Evolutionary conservation across 2,888 invertebrate species (phyloP), one percentile per base, ranked within the genome.

Genomic region (Sphinx pinastri): DNA sequence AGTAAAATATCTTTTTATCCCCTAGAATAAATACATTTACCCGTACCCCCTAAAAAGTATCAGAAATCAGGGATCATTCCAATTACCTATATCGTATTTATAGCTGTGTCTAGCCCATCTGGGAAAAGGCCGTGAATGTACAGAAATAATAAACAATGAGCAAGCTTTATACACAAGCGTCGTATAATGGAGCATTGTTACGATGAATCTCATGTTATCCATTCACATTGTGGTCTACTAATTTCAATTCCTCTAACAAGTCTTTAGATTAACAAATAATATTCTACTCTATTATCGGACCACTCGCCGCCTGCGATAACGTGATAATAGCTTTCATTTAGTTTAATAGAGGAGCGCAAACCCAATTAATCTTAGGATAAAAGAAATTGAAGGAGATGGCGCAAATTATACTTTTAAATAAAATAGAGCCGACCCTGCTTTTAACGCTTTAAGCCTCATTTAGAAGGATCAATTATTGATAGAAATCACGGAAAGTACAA

Each of bases 121-220:
- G 63, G 49, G 63, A 63, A 60, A 19, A 19, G 19, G 47, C 3
- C 63, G 19, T 63, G 63, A 14, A 19, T 12, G 19, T 49, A 63
- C 19, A 63, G 63, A 47, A 16, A 63, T 49, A 49, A 60, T 49
- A 49, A 49, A 63, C 63, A 63, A 63, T 63, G 49, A 63, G 19
- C 47, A 14, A 49, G 13, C 47, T 13, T 49, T 19, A 49, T 63
- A 63, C 12, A 19, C 13, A 19, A 19, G 13, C 19, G 19, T 63
- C 12, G 12, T 19, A 60, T 63, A 49, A 19, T 19, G 47, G 25
- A 19, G 19, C 19, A 63, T 25, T 49, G 19, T 58, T 25, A 63
- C 49, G 19, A 13, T 7, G 16, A 47, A 63, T 49, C 63, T 19
- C 19, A 49, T 63, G 49, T 63, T 19, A 49, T 25, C 13, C 6